Percentiles rank a stretch among this genome's conserved stretches.
Evolutionary conservation across 2,888 invertebrate species (phyloP).

Genomic region (Bellardia pandia): DNA sequence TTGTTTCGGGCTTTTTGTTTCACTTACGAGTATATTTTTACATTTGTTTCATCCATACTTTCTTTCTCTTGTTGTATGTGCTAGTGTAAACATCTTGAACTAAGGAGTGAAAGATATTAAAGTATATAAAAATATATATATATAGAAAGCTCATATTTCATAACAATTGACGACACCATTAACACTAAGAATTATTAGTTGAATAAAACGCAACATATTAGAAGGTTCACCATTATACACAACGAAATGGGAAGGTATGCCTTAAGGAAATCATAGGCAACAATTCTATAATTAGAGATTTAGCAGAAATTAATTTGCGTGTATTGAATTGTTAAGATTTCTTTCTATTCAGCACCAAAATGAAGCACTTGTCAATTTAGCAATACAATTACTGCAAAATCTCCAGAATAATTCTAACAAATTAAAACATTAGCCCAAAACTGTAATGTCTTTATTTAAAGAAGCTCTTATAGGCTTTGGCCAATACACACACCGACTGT

Average conservation of each 20-base stretch:
- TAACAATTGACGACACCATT: slow-evolving; percentile 44
- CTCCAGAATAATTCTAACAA: background rate
- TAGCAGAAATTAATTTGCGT: background rate
- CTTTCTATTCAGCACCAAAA: background rate
- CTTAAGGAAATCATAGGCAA: background rate
- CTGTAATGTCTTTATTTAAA: slow-evolving; percentile 24
- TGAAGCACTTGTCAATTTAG: background rate
- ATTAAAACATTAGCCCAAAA: slow-evolving; percentile 18
- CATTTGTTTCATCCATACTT: background rate
- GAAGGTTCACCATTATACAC: background rate
- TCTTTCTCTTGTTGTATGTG: too few relatives aligned
- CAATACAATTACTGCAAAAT: background rate
- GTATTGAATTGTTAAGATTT: slow-evolving; percentile 6
- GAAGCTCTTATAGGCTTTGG: background rate
- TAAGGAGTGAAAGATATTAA: background rate
- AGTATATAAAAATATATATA: background rate
- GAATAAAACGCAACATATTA: background rate
- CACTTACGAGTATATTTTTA: background rate
- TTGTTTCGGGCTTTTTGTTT: background rate
- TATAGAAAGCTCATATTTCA: slow-evolving; percentile 37
- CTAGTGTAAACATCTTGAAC: background rate
- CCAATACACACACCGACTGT: background rate
- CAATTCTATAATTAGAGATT: background rate
- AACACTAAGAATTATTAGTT: slow-evolving; percentile 30
- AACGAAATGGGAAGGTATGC: background rate